A percentile compares a stretch with the other conserved stretches of the same genome.
phyloP scores from a whole-genome alignment of 1,140 invertebrate genomes.

The Danaus melanippus region DNA sequence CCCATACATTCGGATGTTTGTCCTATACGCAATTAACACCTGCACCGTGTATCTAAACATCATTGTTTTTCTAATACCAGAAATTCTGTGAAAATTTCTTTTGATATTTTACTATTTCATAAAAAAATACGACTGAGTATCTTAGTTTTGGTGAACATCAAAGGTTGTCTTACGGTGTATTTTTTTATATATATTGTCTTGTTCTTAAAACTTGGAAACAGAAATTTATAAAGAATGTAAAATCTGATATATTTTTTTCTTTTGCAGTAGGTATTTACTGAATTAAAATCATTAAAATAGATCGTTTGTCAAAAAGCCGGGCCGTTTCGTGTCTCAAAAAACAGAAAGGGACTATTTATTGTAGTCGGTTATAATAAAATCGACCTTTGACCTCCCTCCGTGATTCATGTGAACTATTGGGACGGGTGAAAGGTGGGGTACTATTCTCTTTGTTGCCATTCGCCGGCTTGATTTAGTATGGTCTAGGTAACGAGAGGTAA shows the following conservation, averaged over 20 bases:
- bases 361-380: conserved; percentile 27
- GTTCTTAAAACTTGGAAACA: no score
- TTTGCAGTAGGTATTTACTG: not conserved
- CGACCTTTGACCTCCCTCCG: conserved; percentile 47
- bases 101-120: no score
- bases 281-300: no score
- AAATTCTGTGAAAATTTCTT: conserved; percentile 13
- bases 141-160: no score
- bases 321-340: no score
- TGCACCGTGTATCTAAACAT: conserved; percentile 30
- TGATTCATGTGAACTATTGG: conserved; percentile 50
- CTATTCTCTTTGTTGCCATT: conserved; percentile 21
- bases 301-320: no score
- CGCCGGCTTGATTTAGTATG: conserved; percentile 7
- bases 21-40: conserved; percentile 34
- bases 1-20: conserved; percentile 41
- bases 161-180: no score
- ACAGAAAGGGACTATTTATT: conserved; percentile 11
- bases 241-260: not conserved
- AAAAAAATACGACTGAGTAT: no score
- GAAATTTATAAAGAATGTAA: not conserved
- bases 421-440: conserved; percentile 49
- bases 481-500: conserved; percentile 2
- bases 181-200: no score
- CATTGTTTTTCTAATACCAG: conserved; percentile 2